Percentiles rank a stretch among this genome's conserved stretches.
Conservation (phyloP, 2,888 invertebrate genomes). For the Caenorhabditis sp. region DNA sequence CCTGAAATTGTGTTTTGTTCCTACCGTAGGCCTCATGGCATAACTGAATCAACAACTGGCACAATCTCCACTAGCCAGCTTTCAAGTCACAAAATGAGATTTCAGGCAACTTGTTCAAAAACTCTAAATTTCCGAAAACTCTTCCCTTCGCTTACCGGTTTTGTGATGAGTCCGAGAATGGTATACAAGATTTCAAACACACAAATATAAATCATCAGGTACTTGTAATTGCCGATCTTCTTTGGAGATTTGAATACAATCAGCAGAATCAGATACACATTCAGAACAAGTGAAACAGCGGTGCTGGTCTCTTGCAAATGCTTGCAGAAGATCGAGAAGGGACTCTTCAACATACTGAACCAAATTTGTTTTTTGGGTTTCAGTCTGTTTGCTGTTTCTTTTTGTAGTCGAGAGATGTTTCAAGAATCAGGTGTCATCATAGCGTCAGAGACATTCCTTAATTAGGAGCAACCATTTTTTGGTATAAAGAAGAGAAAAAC, state of each 20-base stretch:
- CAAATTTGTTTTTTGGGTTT: not conserved
- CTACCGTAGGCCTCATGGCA: too few relatives aligned
- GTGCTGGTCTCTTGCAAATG: conserved; percentile 43
- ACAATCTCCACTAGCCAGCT: not conserved
- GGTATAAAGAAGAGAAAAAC: not conserved
- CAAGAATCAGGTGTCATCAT: not conserved
- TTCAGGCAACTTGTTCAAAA: too few relatives aligned
- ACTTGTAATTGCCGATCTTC: conserved; percentile 48
- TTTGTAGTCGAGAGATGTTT: not conserved
- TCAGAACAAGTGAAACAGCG: conserved; percentile 28
- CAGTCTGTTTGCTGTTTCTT: not conserved
- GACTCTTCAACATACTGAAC: conserved; percentile 34
- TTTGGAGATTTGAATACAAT: conserved; percentile 51
- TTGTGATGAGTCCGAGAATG: conserved; percentile 36
- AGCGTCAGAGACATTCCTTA: not conserved
- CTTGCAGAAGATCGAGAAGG: conserved; percentile 41
- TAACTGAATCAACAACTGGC: not conserved
- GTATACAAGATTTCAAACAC: conserved; percentile 52
- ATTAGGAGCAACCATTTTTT: not conserved
- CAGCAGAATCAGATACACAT: conserved; percentile 30
- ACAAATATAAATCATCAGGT: conserved; percentile 60
- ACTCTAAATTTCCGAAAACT: not conserved
- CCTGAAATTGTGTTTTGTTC: too few relatives aligned
- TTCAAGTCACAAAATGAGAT: not conserved
- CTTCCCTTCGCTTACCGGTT: conserved; percentile 34